Conservation (phyloP, 2,113 vertebrate genomes). For the Hyla sarda region DNA sequence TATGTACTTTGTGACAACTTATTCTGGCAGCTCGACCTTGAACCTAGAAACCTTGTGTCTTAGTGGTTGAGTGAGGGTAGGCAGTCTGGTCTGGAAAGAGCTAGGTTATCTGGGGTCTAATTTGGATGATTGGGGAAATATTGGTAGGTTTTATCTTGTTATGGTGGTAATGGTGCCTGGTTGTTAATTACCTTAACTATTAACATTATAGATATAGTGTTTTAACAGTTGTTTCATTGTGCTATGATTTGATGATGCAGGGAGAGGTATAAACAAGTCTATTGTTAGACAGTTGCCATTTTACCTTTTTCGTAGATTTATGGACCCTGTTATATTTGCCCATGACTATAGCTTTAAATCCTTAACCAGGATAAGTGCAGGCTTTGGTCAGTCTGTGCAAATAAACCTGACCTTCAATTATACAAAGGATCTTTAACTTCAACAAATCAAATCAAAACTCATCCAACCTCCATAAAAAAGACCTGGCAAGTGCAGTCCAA, state of each 20-base stretch:
- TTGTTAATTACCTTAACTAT: too few relatives aligned
- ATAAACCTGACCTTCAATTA: slow-evolving; percentile 22
- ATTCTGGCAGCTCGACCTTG: too few relatives aligned
- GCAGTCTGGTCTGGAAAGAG: too few relatives aligned
- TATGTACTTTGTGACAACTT: too few relatives aligned
- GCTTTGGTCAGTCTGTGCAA: slow-evolving; percentile 1
- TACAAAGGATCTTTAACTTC: background rate
- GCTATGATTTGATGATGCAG: background rate
- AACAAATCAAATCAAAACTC: slow-evolving; percentile 5
- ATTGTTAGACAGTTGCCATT: background rate
- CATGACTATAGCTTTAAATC: background rate
- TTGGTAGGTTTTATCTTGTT: too few relatives aligned
- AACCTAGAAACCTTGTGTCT: too few relatives aligned
- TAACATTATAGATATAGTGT: too few relatives aligned
- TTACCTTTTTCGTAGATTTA: background rate
- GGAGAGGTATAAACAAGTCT: background rate
- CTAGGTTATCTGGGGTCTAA: too few relatives aligned
- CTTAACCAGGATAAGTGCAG: background rate
- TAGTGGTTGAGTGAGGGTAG: too few relatives aligned
- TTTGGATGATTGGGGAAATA: too few relatives aligned
- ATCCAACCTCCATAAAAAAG: slow-evolving; percentile 18
- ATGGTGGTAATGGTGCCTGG: too few relatives aligned
- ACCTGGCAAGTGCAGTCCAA: slow-evolving; percentile 12
- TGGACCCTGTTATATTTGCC: background rate
- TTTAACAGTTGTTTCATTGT: background rate